Evolutionary conservation across 2,888 invertebrate species (phyloP).

Genomic region (Sipha maydis): DNA sequence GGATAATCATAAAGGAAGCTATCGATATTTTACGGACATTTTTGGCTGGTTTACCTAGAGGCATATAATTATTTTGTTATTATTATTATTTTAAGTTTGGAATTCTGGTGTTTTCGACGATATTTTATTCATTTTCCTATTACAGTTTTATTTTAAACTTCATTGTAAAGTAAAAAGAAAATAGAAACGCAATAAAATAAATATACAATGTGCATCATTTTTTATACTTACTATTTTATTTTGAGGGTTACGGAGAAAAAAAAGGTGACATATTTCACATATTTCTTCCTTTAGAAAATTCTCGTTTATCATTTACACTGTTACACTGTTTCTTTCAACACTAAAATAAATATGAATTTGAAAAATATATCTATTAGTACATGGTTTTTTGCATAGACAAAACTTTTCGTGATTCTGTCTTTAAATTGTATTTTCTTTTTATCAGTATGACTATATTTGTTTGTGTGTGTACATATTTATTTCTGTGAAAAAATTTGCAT

Average conservation of each 20-base stretch:
- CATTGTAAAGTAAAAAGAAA: background rate
- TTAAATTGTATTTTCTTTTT: background rate
- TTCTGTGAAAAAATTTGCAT: background rate
- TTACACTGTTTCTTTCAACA: background rate
- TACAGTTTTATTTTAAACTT: background rate
- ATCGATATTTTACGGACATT: too few relatives aligned
- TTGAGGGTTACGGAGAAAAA: background rate
- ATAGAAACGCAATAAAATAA: background rate
- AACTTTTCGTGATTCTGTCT: background rate
- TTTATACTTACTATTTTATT: constrained; percentile 34
- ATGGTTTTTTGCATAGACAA: background rate
- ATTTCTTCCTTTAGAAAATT: background rate
- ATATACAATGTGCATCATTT: constrained; percentile 7
- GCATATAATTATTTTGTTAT: background rate
- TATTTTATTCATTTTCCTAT: background rate
- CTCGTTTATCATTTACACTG: constrained; percentile 11
- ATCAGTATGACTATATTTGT: background rate
- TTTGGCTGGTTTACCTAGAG: too few relatives aligned
- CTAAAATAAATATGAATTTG: too few relatives aligned
- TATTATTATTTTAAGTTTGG: background rate
- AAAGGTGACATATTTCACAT: background rate
- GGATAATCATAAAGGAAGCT: too few relatives aligned
- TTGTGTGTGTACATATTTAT: background rate
- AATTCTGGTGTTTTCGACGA: background rate
- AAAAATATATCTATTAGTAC: too few relatives aligned